A percentile compares a stretch with the other conserved stretches of the same genome.
phyloP scores from a whole-genome alignment of 2,888 invertebrate species.

The Mythimna pallens region DNA sequence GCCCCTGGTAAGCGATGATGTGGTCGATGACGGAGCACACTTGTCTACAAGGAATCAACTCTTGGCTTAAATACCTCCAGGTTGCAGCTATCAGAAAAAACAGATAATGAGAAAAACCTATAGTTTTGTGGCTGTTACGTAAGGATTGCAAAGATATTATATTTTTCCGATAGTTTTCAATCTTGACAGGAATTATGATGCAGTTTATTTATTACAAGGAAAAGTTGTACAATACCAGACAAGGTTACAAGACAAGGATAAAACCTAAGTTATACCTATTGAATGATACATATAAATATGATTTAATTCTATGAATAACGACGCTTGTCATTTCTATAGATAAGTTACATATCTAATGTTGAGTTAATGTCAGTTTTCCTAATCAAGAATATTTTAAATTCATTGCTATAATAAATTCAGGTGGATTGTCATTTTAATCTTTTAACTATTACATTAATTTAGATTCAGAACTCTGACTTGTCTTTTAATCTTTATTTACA shows the following conservation, averaged over 20 bases:
- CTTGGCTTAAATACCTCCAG: too few species aligned
- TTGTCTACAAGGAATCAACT: too few species aligned
- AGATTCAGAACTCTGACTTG: conserved; percentile 1
- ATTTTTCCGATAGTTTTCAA: background rate
- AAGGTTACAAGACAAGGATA: conserved; percentile 45
- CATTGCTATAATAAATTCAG: conserved; percentile 35
- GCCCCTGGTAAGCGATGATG: too few species aligned
- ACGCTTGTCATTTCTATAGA: conserved; percentile 30
- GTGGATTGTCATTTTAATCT: conserved; percentile 37
- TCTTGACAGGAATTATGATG: background rate
- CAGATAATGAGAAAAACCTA: background rate
- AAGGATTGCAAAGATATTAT: background rate
- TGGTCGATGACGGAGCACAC: too few species aligned
- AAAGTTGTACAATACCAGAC: conserved; percentile 33
- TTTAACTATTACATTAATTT: conserved; percentile 22
- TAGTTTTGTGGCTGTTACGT: background rate
- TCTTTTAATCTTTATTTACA: conserved; percentile 21
- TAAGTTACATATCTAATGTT: conserved; percentile 41
- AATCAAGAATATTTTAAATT: conserved; percentile 36
- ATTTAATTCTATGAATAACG: conserved; percentile 36
- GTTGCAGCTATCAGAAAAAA: too few species aligned
- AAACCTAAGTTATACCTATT: conserved; percentile 12
- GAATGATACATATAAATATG: conserved; percentile 19
- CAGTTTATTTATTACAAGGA: conserved; percentile 22
- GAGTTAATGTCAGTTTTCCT: conserved; percentile 39